Conservation (phyloP, 2,888 invertebrate species). For the Lasioglossum zephyrum region DNA sequence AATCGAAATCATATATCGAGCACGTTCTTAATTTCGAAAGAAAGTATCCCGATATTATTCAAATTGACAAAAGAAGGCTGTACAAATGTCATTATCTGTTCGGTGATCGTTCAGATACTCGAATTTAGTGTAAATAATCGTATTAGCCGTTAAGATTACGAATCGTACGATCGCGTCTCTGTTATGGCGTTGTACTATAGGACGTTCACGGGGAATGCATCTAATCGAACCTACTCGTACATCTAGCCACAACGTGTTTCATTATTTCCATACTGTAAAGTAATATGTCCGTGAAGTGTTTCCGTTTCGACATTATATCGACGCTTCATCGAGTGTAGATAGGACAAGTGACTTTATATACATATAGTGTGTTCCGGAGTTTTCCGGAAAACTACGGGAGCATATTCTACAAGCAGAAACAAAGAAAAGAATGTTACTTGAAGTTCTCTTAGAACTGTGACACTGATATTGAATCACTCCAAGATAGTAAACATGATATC, state of each 20-base stretch:
- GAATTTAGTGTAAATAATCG: constrained; percentile 55
- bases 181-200: constrained; percentile 38
- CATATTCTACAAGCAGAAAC: too few species aligned
- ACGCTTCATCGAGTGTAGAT: constrained; percentile 32
- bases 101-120: constrained; percentile 38
- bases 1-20: constrained; percentile 1
- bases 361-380: not conserved
- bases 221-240: constrained; percentile 20
- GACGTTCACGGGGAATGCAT: constrained; percentile 19
- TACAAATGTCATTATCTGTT: constrained; percentile 45
- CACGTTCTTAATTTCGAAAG: constrained; percentile 22
- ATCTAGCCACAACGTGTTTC: constrained; percentile 6
- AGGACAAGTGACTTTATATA: constrained; percentile 40
- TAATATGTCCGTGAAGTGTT: constrained; percentile 22
- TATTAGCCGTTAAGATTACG: constrained; percentile 39
- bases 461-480: too few species aligned
- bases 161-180: constrained; percentile 40
- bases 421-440: too few species aligned
- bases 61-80: constrained; percentile 2
- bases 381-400: too few species aligned
- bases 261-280: constrained; percentile 39
- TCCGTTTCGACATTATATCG: constrained; percentile 23
- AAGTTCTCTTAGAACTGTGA: too few species aligned
- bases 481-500: too few species aligned
- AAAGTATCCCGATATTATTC: constrained; percentile 25